These are phyloP conservation scores for Holocentrus rufus DNA, from an alignment of 2,797 vertebrate genomes.

Conservation along the genomic window DNA sequence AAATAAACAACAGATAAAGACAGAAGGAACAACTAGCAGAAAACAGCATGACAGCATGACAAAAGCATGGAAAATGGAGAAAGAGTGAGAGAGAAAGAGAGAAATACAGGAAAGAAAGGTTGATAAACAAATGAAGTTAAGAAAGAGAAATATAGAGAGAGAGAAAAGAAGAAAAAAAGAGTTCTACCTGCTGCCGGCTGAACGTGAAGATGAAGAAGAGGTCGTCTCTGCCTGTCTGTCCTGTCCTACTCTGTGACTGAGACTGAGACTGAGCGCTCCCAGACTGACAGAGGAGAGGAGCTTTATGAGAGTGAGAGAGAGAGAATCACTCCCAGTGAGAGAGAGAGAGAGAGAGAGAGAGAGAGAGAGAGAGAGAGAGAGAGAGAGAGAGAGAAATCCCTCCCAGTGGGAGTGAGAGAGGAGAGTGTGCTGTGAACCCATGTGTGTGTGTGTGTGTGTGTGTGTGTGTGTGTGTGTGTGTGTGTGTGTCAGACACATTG, in stretches of 20 bases:
- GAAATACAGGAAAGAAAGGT: not conserved
- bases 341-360: not conserved
- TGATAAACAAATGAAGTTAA: not conserved
- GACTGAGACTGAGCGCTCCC: constrained; percentile 47
- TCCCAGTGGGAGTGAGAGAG: not conserved
- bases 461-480: constrained; percentile 18
- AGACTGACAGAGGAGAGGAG: constrained; percentile 3
- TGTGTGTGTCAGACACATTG: constrained; percentile 32
- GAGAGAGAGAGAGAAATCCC: constrained; percentile 32
- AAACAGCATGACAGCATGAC: too few relatives aligned
- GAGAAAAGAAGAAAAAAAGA: constrained; percentile 32
- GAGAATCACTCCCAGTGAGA: not conserved
- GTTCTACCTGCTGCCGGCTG: constrained; percentile 65
- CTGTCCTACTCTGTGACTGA: constrained; percentile 61
- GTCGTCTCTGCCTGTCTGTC: constrained; percentile 43
- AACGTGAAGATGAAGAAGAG: constrained; percentile 44
- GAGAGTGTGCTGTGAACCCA: constrained; percentile 13
- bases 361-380: constrained; percentile 22
- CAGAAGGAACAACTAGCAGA: not conserved
- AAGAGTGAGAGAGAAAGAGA: not conserved
- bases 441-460: constrained; percentile 21
- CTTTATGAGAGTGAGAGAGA: not conserved
- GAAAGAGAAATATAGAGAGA: not conserved
- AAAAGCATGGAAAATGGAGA: not conserved
- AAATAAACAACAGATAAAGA: not conserved